A percentile compares a stretch with the other conserved stretches of the same genome.
These are phyloP conservation scores for Neodiprion fabricii DNA, from an alignment of 1,140 invertebrate species.

Conservation along the genomic window DNA sequence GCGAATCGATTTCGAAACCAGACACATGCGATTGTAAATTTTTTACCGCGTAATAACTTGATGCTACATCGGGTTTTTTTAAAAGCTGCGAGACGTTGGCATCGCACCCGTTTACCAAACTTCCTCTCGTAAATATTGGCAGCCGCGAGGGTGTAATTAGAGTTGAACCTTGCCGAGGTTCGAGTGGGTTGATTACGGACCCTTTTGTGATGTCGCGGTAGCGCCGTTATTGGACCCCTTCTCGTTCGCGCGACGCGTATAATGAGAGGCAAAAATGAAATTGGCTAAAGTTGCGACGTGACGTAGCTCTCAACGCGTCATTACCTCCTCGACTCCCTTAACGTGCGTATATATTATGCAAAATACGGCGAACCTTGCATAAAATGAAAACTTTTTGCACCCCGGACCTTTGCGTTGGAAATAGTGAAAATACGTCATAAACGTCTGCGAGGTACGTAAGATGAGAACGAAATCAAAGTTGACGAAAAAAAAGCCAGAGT, in stretches of 20 bases:
- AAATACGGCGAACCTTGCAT: not conserved
- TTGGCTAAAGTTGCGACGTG: not conserved
- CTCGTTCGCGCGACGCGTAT: not conserved
- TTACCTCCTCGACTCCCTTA: not conserved
- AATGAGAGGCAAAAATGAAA: not conserved
- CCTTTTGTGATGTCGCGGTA: not conserved
- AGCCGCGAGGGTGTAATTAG: not conserved
- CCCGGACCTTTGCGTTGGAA: too few species aligned
- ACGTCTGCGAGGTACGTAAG: too few species aligned
- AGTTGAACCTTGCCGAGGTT: not conserved
- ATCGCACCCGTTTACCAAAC: too few species aligned
- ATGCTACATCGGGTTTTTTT: too few species aligned
- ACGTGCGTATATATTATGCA: not conserved
- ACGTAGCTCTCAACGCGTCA: not conserved
- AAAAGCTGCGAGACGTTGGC: too few species aligned
- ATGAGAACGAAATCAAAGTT: not conserved
- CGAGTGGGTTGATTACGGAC: not conserved
- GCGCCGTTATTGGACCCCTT: not conserved
- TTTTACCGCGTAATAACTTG: too few species aligned
- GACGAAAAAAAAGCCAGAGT: not conserved
- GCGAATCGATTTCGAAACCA: too few species aligned
- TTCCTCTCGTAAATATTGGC: too few species aligned
- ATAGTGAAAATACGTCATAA: too few species aligned
- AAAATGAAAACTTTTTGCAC: not conserved
- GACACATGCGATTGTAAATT: too few species aligned